These are phyloP conservation scores for Plutella xylostella DNA, from an alignment of 2,888 invertebrate genomes.

Conservation along the genomic window DNA sequence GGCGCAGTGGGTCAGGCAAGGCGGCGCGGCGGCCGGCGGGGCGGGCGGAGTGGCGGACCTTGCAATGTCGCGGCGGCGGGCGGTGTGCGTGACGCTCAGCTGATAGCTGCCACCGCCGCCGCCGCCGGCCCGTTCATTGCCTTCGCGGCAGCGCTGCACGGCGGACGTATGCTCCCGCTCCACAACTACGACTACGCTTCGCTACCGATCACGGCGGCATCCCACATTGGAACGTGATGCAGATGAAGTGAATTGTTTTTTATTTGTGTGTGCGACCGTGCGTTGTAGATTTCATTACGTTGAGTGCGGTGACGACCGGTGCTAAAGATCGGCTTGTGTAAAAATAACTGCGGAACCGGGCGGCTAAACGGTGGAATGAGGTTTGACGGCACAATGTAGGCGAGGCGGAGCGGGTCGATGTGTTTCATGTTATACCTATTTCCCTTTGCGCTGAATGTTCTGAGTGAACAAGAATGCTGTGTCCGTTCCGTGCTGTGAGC, in stretches of 20 bases:
- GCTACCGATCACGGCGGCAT: conserved; percentile 7
- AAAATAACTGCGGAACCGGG: conserved; percentile 70
- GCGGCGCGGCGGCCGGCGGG: conserved; percentile 28
- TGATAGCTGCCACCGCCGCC: conserved; percentile 58
- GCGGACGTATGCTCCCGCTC: conserved; percentile 47
- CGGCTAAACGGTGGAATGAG: conserved; percentile 67
- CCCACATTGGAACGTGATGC: conserved; percentile 25
- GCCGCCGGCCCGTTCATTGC: conserved; percentile 75
- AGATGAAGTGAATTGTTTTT: conserved; percentile 34
- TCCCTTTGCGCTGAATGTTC: conserved; percentile 66
- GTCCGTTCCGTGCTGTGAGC: conserved; percentile 28
- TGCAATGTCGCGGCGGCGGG: conserved; percentile 65
- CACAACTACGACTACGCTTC: not conserved
- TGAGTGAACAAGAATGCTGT: conserved; percentile 45
- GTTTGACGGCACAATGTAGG: conserved; percentile 68
- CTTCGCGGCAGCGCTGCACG: conserved; percentile 72
- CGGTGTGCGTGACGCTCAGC: conserved; percentile 64
- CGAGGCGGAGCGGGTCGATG: conserved; percentile 66
- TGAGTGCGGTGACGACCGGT: conserved; percentile 66
- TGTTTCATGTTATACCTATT: conserved; percentile 67
- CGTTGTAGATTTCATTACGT: conserved; percentile 41
- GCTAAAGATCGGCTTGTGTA: conserved; percentile 69
- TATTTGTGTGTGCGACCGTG: conserved; percentile 56
- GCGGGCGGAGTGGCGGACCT: conserved; percentile 57
- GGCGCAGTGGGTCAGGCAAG: conserved; percentile 54